Evolutionary conservation across 2,888 invertebrate species (phyloP).

Genomic region (Nasonia oneida): DNA sequence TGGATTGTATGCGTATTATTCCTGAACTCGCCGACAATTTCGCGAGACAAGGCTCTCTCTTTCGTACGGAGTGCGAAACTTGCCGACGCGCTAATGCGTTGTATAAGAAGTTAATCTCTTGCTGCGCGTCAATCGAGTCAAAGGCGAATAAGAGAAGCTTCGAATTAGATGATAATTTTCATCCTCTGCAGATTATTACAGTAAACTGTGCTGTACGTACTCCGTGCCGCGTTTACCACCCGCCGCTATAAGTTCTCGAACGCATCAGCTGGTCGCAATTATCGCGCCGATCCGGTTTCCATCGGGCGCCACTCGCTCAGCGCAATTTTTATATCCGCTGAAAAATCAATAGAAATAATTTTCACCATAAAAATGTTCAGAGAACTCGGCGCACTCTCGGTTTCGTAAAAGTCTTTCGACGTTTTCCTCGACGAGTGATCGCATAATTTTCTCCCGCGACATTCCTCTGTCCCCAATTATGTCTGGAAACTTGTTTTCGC

Average conservation of each 20-base stretch:
- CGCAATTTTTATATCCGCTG: conserved; percentile 9
- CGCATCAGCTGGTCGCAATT: conserved; percentile 45
- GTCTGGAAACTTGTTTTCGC: conserved; percentile 8
- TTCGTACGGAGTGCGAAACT: no score
- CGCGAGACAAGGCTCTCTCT: neutral
- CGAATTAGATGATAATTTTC: conserved; percentile 46
- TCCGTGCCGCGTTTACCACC: conserved; percentile 44
- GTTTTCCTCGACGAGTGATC: neutral
- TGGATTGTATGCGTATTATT: neutral
- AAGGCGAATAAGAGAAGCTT: neutral
- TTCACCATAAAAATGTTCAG: no score
- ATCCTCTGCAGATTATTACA: neutral
- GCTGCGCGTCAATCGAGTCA: neutral
- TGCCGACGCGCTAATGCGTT: neutral
- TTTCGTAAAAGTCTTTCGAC: no score
- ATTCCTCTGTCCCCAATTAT: conserved; percentile 2
- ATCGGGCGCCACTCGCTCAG: conserved; percentile 20
- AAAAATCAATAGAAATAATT: neutral
- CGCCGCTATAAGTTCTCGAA: conserved; percentile 33
- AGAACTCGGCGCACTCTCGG: no score
- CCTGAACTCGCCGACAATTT: neutral
- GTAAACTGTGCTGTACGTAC: conserved; percentile 27
- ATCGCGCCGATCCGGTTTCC: conserved; percentile 46
- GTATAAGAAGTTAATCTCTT: neutral
- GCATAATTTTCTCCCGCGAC: conserved; percentile 13